A percentile compares a stretch with the other conserved stretches of the same genome.
These are phyloP conservation scores for Eretmodus cyanostictus DNA, from an alignment of 2,113 vertebrate species.

Conservation along the genomic window DNA sequence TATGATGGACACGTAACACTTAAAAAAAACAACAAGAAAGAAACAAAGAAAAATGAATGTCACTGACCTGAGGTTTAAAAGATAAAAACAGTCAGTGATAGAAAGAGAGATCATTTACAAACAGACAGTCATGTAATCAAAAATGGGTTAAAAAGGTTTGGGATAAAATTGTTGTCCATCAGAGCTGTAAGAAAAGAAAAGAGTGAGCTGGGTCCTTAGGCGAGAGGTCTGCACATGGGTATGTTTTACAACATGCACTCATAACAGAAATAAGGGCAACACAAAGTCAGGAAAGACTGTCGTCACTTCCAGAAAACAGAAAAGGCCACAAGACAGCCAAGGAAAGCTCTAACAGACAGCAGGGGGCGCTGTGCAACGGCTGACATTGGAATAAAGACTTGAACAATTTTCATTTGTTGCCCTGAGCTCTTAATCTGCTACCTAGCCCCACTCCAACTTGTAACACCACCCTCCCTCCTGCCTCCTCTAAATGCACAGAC, in stretches of 20 bases:
- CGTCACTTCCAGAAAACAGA: conserved; percentile 26
- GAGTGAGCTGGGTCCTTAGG: conserved; percentile 68
- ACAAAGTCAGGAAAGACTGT: conserved; percentile 13
- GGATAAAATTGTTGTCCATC: conserved; percentile 12
- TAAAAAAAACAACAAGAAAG: neutral
- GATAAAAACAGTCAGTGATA: neutral
- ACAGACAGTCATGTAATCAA: neutral
- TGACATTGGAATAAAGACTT: neutral
- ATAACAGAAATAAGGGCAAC: conserved; percentile 16
- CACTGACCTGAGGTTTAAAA: neutral
- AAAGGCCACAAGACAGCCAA: conserved; percentile 25
- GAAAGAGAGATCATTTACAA: neutral
- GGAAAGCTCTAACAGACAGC: conserved; percentile 36
- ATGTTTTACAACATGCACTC: conserved; percentile 54
- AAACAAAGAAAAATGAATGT: neutral
- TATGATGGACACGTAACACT: neutral
- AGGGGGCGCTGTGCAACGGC: conserved; percentile 24
- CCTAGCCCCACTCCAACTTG: neutral
- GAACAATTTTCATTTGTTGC: neutral
- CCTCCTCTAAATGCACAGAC: neutral
- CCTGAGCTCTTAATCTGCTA: neutral
- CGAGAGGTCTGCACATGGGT: conserved; percentile 42
- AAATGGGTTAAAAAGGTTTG: neutral
- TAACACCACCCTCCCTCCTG: neutral
- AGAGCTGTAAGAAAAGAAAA: conserved; percentile 54